Evolutionary conservation across 2,113 vertebrate genomes (phyloP).

Genomic region (Phalacrocorax carbo): DNA sequence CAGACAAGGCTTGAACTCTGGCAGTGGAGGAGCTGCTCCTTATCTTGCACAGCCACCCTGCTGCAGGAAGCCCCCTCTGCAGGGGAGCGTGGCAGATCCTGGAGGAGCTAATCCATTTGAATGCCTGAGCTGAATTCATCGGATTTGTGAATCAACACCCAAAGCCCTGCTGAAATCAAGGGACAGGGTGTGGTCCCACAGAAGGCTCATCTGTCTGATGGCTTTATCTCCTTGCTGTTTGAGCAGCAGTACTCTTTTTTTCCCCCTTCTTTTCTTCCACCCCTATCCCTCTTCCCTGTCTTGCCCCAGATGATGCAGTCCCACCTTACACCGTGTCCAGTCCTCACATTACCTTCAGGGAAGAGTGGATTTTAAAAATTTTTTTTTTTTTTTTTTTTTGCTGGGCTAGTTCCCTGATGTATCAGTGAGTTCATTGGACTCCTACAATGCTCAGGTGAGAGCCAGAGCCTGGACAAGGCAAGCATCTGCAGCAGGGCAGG

Average conservation of each 20-base stretch:
- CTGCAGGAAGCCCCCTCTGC: not conserved
- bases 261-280: not conserved
- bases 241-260: not conserved
- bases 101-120: not conserved
- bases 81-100: not conserved
- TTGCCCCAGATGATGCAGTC: not conserved
- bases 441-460: fast-evolving
- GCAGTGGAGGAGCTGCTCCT: not conserved
- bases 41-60: not conserved
- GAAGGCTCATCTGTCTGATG: not conserved
- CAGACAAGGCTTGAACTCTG: not conserved
- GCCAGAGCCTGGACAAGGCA: not conserved
- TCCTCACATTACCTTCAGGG: not conserved
- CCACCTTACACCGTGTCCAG: fast-evolving
- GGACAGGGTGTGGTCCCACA: not conserved
- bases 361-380: not conserved
- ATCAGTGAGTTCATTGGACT: not conserved
- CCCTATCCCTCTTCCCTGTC: not conserved
- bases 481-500: not conserved
- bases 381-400: not conserved
- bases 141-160: not conserved
- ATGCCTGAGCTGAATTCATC: not conserved
- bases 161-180: not conserved
- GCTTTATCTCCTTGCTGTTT: not conserved
- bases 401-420: not conserved